Conservation (phyloP, 2,888 invertebrate species). For the Brenthis ino region DNA sequence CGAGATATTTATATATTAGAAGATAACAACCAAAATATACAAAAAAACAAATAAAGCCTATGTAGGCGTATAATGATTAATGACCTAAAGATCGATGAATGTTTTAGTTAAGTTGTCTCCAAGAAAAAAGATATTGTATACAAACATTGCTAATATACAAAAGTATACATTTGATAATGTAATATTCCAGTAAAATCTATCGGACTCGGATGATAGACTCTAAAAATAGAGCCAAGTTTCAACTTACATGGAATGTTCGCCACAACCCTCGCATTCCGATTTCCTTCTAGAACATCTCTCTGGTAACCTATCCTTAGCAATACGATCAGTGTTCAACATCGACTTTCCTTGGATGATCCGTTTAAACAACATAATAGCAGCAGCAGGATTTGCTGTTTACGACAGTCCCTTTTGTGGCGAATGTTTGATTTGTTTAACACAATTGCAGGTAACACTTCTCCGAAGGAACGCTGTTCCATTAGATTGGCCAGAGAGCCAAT, state of each 20-base stretch:
- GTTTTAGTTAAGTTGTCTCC: not conserved
- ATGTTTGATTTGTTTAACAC: constrained; percentile 74
- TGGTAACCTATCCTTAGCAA: constrained; percentile 57
- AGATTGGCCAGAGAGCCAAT: constrained; percentile 76
- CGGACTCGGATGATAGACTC: not conserved
- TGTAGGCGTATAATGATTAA: too few relatives aligned
- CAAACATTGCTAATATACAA: constrained; percentile 5
- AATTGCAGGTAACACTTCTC: constrained; percentile 61
- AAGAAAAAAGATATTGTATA: constrained; percentile 14
- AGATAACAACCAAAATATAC: too few relatives aligned
- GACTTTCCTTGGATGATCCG: constrained; percentile 82
- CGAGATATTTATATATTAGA: too few relatives aligned
- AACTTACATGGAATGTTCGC: constrained; percentile 78
- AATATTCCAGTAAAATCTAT: not conserved
- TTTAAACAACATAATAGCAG: constrained; percentile 82
- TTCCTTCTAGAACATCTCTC: constrained; percentile 77
- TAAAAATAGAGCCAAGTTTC: constrained; percentile 6
- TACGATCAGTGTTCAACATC: constrained; percentile 73
- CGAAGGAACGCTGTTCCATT: constrained; percentile 78
- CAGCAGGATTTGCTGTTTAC: constrained; percentile 76
- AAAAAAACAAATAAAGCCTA: too few relatives aligned
- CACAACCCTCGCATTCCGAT: constrained; percentile 75
- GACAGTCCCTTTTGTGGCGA: constrained; percentile 73
- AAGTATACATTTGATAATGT: not conserved
- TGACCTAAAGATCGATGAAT: too few relatives aligned